Evolutionary conservation across 1,140 invertebrate species (phyloP), one percentile per base, ranked within the genome.

Genomic region (Achatina immaculata): DNA sequence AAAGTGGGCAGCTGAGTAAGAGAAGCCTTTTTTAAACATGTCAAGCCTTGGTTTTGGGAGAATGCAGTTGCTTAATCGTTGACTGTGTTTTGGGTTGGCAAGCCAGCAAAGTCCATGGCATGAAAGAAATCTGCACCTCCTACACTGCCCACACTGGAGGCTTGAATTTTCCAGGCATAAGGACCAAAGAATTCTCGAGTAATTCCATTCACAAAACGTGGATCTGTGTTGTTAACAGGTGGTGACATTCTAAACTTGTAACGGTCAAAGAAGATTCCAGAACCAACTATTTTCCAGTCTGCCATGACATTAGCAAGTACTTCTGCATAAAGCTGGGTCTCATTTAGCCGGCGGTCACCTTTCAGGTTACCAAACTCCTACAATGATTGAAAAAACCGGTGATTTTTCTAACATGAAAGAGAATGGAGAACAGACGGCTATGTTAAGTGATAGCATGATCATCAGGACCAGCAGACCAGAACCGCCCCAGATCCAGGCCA

Each of bases 211-310:
- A 82, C 75, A 81, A 87, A 89, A 31, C 80, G 95, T 93, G 45
- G 96, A 96, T 86, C 96, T 90, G 85, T 86, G 66, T 91, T 90
- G 89, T 98, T 97, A 0, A 96, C 65, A 3, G 88, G 87, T 19
- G 88, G 89, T 6, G 89, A 88, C 79, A 89, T 88, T 31, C 86
- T 95, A 90, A 99, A 99, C 91, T 98, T 98, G 89, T 98, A 97
- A 65, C 96, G 93, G 88, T 99, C 97, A 96, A 97, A 99, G 89
- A 95, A 98, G 28, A 95, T 96, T 40, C 96, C 96, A 81, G 96
- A 96, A 11, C 95, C 95, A 94, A 96, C 96, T 83, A 99, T 95
- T 81, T 92, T 95, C 51, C 69, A 88, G 90, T 99, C 96, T 34
- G 96, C 96, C 86, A 99, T 94, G 0, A 99, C 94, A 69, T 98